Base-by-base conservation (phyloP, 1,140 invertebrate species). In the Hyles euphorbiae region DNA sequence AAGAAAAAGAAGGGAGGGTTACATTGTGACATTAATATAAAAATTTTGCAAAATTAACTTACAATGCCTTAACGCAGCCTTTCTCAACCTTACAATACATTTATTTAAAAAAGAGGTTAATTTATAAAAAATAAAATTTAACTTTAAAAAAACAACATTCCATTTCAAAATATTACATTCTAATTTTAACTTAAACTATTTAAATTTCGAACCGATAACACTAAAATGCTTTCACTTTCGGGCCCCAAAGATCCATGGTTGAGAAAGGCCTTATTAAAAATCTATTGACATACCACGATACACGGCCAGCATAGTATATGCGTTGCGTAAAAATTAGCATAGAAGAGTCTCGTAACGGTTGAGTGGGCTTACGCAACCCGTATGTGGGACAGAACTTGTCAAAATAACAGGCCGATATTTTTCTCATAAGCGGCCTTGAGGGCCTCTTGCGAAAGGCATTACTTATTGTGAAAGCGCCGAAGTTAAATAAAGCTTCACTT, bases 351-450 rank as follows among this genome's bases (percentile, higher is more conserved):
- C 53, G 51, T 48, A 54, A 65, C 56, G 44, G 55, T 59, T 62
- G 34, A 56, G 60, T 48, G 54, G 56, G 53, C 8, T 65, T 61
- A 58, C 63, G 62, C 63, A 69, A 65, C 40, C 54, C 43, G 36
- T 36, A 44, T 43, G 47, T 11, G 47, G n/a, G 22, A 11, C 47
- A 48, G n/a, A 22, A 11, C 9, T 22, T 6, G 47, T n/a, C 44
- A 46, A 46, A 10, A 46, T 46, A 46, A 48, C 9, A n/a, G 47
- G n/a, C 47, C 47, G n/a, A 44, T 66, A 73, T 81, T 22, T 22
- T 22, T 22, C 76, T 75, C 73, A 78, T 71, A 65, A 32, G 48
- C 61, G 64, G 65, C 70, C 68, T 73, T 57, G 56, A 45, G 56
- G 22, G 40, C 66, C 22, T 48, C 47, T 48, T 5, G n/a, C 7